phyloP scores from a whole-genome alignment of 2,797 vertebrate genomes.

The Sus cebifrons region DNA sequence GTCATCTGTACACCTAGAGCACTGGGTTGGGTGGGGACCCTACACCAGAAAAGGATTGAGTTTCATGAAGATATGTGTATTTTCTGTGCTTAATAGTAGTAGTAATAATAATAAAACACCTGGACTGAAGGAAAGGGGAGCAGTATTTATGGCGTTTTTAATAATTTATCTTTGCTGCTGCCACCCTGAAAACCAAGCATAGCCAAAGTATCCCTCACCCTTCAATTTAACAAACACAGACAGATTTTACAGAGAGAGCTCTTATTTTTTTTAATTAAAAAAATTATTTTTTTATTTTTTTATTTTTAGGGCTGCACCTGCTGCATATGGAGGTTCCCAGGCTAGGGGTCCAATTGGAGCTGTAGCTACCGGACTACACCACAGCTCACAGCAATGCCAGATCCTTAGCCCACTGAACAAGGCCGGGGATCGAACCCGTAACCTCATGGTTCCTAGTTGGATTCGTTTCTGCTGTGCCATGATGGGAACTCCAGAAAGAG shows the following conservation, averaged over 20 bases:
- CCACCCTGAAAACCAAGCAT: background rate
- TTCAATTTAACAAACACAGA: constrained; percentile 51
- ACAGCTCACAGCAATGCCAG: too few species aligned
- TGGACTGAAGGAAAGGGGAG: background rate
- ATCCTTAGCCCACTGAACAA: too few species aligned
- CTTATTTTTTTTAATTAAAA: too few species aligned
- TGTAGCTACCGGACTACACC: too few species aligned
- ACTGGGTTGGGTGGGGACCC: background rate
- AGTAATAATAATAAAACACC: background rate
- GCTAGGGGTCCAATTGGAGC: too few species aligned
- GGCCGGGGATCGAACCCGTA: too few species aligned
- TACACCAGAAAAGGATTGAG: constrained; percentile 38
- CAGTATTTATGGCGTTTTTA: constrained; percentile 48
- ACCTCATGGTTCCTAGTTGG: too few species aligned
- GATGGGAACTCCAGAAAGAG: too few species aligned
- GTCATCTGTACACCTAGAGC: background rate
- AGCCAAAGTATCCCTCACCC: background rate
- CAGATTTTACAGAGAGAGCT: background rate
- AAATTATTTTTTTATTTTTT: too few species aligned
- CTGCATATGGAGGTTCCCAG: too few species aligned
- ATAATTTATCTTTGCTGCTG: constrained; percentile 29
- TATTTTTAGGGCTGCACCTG: too few species aligned
- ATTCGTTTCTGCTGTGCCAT: too few species aligned
- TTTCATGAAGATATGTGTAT: constrained; percentile 4
- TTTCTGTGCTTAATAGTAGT: background rate